A percentile compares a stretch with the other conserved stretches of the same genome.
phyloP scores from a whole-genome alignment of 2,888 invertebrate species.

The Hyalella azteca region DNA sequence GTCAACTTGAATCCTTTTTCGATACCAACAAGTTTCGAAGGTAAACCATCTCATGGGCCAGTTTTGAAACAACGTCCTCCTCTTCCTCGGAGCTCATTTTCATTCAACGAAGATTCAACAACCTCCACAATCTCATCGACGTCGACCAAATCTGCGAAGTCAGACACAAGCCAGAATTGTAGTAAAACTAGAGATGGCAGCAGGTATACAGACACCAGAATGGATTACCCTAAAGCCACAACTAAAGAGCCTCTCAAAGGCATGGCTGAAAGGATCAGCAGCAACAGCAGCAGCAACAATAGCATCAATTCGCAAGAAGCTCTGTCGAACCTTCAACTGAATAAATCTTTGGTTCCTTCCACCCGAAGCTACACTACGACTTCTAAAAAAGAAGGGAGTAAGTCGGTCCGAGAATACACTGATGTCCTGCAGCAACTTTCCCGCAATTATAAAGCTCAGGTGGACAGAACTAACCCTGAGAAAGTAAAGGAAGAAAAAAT shows the following conservation, averaged over 20 bases:
- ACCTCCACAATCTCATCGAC: constrained; percentile 55
- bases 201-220: too few species aligned
- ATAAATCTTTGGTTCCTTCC: too few species aligned
- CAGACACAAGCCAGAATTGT: constrained; percentile 66
- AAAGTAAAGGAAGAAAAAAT: too few species aligned
- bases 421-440: constrained; percentile 4
- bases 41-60: constrained; percentile 48
- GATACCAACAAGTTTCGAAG: constrained; percentile 52
- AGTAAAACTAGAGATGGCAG: too few species aligned
- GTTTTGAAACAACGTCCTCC: constrained; percentile 54
- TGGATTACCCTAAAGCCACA: too few species aligned
- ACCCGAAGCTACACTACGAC: background rate
- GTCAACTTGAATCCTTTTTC: constrained; percentile 45
- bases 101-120: constrained; percentile 56
- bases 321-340: constrained; percentile 58
- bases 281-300: constrained; percentile 77
- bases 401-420: constrained; percentile 12
- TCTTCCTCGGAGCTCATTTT: constrained; percentile 49
- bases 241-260: too few species aligned
- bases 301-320: constrained; percentile 78
- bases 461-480: background rate
- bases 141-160: constrained; percentile 50
- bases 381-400: background rate
- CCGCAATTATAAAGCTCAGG: background rate
- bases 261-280: constrained; percentile 62